Evolutionary conservation across 2,797 vertebrate species (phyloP).

Genomic region (Cynopterus sphinx): DNA sequence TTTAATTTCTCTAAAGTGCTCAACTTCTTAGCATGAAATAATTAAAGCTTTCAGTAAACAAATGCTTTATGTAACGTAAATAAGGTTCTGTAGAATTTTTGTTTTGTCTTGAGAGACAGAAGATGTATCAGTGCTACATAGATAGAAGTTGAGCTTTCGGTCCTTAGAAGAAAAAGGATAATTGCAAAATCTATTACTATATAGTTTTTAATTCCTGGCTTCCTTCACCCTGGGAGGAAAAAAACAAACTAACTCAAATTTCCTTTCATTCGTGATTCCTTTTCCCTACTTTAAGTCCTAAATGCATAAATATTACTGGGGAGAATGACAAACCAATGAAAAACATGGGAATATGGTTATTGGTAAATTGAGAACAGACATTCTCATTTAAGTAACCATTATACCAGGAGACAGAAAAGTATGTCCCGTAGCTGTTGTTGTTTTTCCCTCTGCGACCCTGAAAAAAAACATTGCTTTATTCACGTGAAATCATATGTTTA

Average conservation of each 20-base stretch:
- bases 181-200: background rate
- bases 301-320: conserved; percentile 54
- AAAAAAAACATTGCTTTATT: conserved; percentile 1
- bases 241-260: conserved; percentile 56
- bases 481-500: background rate
- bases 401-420: background rate
- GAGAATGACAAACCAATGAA: conserved; percentile 48
- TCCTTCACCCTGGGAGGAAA: conserved; percentile 40
- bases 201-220: background rate
- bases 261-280: conserved; percentile 53
- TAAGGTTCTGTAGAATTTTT: background rate
- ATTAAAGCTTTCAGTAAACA: background rate
- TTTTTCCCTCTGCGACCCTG: background rate
- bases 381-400: background rate
- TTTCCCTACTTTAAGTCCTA: conserved; percentile 14
- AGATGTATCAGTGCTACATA: background rate
- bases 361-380: conserved; percentile 13
- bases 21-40: background rate
- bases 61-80: background rate
- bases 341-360: background rate
- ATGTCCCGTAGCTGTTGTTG: background rate
- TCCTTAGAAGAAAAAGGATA: background rate
- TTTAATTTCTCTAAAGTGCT: background rate
- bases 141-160: background rate
- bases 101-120: background rate